These are phyloP conservation scores for Hirtodrosophila trivittata DNA, from an alignment of 2,888 invertebrate species.

Conservation along the genomic window DNA sequence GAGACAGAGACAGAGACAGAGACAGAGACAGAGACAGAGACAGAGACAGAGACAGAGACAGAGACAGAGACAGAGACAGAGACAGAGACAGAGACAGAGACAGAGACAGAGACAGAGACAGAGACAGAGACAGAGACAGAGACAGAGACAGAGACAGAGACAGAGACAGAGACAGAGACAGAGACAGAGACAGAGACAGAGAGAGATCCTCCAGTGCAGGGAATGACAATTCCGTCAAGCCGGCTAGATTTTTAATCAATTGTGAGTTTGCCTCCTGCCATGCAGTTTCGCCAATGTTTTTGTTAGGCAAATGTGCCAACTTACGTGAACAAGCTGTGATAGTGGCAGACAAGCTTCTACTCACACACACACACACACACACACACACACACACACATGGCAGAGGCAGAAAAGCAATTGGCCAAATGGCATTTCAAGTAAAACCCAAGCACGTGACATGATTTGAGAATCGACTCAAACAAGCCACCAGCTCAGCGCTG, in stretches of 20 bases:
- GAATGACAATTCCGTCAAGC: background rate
- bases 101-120: no score
- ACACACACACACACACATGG: background rate
- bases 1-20: no score
- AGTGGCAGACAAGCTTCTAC: background rate
- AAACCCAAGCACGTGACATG: conserved; percentile 73
- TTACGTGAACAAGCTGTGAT: background rate
- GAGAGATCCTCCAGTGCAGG: background rate
- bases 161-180: no score
- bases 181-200: no score
- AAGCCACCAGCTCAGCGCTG: conserved; percentile 1
- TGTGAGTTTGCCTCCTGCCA: conserved; percentile 15
- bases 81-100: no score
- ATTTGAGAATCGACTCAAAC: conserved; percentile 40
- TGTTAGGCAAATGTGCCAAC: conserved; percentile 8
- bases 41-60: no score
- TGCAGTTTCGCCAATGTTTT: conserved; percentile 23
- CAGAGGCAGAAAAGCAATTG: conserved; percentile 54
- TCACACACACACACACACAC: background rate
- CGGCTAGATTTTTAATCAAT: conserved; percentile 21
- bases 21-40: no score
- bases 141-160: no score
- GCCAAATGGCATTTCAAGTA: conserved; percentile 70
- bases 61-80: no score
- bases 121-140: no score